These are phyloP conservation scores for Charadrius vociferus DNA, from an alignment of 2,113 vertebrate genomes.

Conservation along the genomic window DNA sequence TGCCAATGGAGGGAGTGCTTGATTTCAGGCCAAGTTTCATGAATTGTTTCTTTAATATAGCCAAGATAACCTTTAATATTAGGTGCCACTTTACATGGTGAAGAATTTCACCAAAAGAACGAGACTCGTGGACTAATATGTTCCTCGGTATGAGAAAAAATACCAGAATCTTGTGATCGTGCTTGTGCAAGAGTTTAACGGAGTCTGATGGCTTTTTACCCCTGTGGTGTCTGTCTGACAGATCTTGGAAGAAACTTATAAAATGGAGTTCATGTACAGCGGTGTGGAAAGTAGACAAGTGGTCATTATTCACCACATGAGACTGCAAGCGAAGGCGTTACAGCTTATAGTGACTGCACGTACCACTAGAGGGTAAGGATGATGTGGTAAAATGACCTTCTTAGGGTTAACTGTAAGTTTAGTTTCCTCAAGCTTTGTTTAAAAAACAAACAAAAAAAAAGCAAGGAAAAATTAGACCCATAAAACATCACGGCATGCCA, in stretches of 20 bases:
- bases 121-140: neutral
- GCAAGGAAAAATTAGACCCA: neutral
- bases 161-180: accelerated
- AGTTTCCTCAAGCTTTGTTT: neutral
- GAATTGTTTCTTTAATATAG: neutral
- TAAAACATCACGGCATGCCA: neutral
- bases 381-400: neutral
- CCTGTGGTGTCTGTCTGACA: constrained; percentile 41
- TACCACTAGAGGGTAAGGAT: constrained; percentile 85
- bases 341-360: constrained; percentile 89
- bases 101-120: neutral
- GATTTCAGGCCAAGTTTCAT: neutral
- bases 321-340: constrained; percentile 92
- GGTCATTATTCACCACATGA: constrained; percentile 91
- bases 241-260: constrained; percentile 95
- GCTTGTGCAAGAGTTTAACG: neutral
- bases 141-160: neutral
- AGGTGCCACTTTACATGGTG: accelerated
- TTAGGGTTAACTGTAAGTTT: neutral
- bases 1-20: neutral
- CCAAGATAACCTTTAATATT: neutral
- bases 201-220: neutral
- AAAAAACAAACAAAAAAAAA: neutral
- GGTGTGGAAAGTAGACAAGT: constrained; percentile 90
- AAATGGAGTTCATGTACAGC: constrained; percentile 97